Percentiles rank a stretch among this genome's conserved stretches.
phyloP scores from a whole-genome alignment of 2,888 invertebrate species.

The Lasioglossum pauxillum region DNA sequence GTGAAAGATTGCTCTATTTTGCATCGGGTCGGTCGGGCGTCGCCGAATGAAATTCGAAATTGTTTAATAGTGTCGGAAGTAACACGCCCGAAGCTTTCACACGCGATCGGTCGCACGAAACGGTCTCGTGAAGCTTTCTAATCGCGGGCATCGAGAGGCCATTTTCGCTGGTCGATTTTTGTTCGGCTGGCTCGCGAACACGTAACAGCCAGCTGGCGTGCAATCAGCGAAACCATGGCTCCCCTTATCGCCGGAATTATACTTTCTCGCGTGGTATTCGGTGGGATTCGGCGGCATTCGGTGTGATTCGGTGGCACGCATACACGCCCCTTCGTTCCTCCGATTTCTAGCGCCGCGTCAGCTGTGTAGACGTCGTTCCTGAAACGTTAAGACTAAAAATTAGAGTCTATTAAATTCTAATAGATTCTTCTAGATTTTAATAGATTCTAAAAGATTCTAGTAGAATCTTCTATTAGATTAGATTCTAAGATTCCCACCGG shows the following conservation, averaged over 20 bases:
- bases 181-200: not conserved
- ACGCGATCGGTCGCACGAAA: not conserved
- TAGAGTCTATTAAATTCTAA: no score
- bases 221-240: constrained; percentile 7
- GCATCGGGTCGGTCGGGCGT: not conserved
- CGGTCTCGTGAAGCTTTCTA: constrained; percentile 7
- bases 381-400: not conserved
- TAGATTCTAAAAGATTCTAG: no score
- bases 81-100: not conserved
- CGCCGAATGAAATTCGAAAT: not conserved
- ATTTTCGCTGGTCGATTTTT: constrained; percentile 1
- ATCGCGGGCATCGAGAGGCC: not conserved
- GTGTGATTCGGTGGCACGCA: not conserved
- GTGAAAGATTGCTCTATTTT: not conserved
- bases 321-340: constrained; percentile 28
- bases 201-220: not conserved
- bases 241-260: constrained; percentile 17
- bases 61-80: not conserved
- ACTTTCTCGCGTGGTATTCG: constrained; percentile 18
- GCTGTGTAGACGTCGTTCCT: not conserved
- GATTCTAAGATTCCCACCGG: not conserved
- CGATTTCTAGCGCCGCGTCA: not conserved
- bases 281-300: not conserved
- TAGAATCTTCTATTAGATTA: no score
- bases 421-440: no score